Percentiles rank a stretch among this genome's conserved stretches.
phyloP scores from a whole-genome alignment of 2,888 invertebrate species.

The Heliconius cydno region DNA sequence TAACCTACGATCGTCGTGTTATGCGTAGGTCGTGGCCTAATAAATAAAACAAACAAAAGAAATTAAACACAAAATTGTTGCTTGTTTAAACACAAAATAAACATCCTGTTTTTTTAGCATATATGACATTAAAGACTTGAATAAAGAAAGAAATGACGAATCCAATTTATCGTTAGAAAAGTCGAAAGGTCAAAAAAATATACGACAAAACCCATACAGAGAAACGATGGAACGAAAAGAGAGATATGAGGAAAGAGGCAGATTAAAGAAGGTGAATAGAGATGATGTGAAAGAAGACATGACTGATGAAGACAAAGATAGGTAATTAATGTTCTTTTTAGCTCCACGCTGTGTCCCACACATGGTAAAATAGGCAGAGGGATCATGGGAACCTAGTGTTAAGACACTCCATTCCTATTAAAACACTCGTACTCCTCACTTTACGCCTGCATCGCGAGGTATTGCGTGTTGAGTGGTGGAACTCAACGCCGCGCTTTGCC shows the following conservation, averaged over 20 bases:
- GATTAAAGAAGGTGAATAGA: not conserved
- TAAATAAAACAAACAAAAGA: too few species aligned
- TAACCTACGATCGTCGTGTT: too few species aligned
- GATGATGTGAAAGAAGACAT: conserved; percentile 6
- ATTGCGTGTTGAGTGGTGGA: not conserved
- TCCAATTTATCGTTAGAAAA: conserved; percentile 21
- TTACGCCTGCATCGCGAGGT: not conserved
- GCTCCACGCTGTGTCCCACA: not conserved
- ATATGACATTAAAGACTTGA: conserved; percentile 3
- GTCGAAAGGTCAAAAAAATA: not conserved
- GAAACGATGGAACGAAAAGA: conserved; percentile 2
- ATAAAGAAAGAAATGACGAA: conserved; percentile 3
- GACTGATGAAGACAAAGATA: not conserved
- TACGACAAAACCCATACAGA: not conserved
- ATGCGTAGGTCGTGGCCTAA: too few species aligned
- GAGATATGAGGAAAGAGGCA: not conserved
- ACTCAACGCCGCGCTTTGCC: not conserved
- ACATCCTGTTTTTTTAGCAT: not conserved
- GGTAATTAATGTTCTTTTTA: not conserved
- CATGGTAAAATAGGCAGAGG: not conserved
- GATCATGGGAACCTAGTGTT: not conserved
- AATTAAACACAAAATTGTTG: not conserved
- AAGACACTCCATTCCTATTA: not conserved
- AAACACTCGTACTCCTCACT: not conserved
- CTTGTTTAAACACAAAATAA: not conserved